phyloP scores from a whole-genome alignment of 2,888 invertebrate genomes.

The Drosophila meridionalis region DNA sequence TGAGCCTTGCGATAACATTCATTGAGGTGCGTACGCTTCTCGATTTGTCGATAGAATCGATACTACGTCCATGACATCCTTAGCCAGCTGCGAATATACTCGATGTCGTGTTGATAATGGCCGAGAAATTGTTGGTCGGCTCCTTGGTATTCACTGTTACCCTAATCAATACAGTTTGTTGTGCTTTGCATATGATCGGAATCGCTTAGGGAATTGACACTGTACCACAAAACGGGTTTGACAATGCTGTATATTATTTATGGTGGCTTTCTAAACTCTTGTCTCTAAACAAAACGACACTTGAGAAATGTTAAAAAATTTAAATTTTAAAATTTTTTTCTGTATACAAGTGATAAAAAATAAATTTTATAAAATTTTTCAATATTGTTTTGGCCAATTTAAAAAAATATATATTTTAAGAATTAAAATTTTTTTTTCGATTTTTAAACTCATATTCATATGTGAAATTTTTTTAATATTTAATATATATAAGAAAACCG shows the following conservation, averaged over 20 bases:
- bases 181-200: constrained; percentile 48
- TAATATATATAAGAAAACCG: too few relatives aligned
- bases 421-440: too few relatives aligned
- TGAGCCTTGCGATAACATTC: constrained; percentile 46
- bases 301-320: neutral
- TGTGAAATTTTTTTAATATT: neutral
- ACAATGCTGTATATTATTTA: neutral
- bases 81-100: constrained; percentile 65
- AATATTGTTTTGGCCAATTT: too few relatives aligned
- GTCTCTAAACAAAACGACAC: neutral
- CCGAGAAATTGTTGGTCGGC: constrained; percentile 59
- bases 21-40: constrained; percentile 41
- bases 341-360: neutral
- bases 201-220: constrained; percentile 28
- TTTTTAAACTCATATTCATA: too few relatives aligned
- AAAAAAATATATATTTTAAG: too few relatives aligned
- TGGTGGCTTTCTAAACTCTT: neutral
- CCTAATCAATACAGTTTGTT: constrained; percentile 55
- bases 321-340: neutral
- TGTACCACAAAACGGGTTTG: neutral
- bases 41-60: neutral
- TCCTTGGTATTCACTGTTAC: constrained; percentile 28
- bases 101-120: constrained; percentile 30
- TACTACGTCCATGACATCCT: neutral
- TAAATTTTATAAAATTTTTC: neutral